phyloP scores from a whole-genome alignment of 2,113 vertebrate genomes.

The Meles meles region DNA sequence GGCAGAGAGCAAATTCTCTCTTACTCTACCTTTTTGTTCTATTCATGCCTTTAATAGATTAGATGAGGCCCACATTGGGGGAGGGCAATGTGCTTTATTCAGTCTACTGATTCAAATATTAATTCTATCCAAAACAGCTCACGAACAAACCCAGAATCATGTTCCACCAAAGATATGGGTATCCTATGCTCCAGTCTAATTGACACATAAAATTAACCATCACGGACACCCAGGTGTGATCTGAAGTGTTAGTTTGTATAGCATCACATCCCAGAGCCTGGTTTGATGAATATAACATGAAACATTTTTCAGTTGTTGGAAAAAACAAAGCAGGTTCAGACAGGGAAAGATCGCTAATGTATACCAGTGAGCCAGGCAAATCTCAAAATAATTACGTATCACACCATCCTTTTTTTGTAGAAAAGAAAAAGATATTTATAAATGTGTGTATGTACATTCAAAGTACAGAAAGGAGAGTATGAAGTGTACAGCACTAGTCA shows the following conservation, averaged over 20 bases:
- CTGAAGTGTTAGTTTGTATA: background rate
- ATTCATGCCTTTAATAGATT: background rate
- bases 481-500: too few species aligned
- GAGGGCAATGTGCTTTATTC: background rate
- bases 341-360: background rate
- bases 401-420: background rate
- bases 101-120: too few species aligned
- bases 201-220: background rate
- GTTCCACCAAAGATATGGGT: background rate
- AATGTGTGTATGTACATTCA: background rate
- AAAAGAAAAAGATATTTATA: background rate
- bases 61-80: background rate
- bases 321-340: background rate
- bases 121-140: background rate
- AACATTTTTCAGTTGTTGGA: background rate
- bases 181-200: background rate
- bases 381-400: background rate
- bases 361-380: background rate
- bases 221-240: background rate
- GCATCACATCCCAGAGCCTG: background rate
- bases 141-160: background rate
- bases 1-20: background rate
- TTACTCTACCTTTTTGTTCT: background rate
- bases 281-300: background rate
- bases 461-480: background rate